Evolutionary conservation across 2,797 vertebrate species (phyloP), one percentile per base, ranked within the genome.

Genomic region (Zenarchopterus dispar): DNA sequence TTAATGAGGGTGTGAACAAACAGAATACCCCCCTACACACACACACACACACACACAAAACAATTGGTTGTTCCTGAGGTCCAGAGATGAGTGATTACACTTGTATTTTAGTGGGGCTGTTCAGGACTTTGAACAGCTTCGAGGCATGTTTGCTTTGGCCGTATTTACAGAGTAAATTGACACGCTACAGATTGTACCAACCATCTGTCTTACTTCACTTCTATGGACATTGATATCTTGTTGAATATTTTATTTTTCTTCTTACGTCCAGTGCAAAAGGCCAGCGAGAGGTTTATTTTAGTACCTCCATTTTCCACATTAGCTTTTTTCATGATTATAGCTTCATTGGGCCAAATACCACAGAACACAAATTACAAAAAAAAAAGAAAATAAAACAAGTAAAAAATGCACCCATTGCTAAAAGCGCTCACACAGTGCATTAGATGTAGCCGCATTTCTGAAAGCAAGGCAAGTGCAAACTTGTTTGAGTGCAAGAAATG

Each of bases 1-100:
- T 77, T 89, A 91, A 90, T 89, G 86, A 88, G 85, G 64, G 69
- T 78, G 79, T 81, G 76, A 85, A 73, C 62, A 62, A 73, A 75
- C 82, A 80, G 65, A 67, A 56, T 26, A 41, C 18, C 39, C 9
- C 36, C 53, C 46, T 3, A 22, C 51, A 17, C 24, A 58, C 68
- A 54, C 56, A 52, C 33, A 47, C 31, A 52, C 16, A 50, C 46
- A 48, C 57, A 46, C 51, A 61, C 64, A 63, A 46, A 69, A 23
- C 23, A 59, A 10, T 54, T 22, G 15, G 54, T 74, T 73, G 62
- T 75, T 59, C 39, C 42, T 16, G 21, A 36, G 21, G 41, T 56
- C 50, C 56, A 60, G 48, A 69, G 46, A 67, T 22, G 52, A 69
- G 66, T 62, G 56, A 67, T 62, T 54, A 68, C 66, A 59, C 71